phyloP scores from a whole-genome alignment of 1,140 invertebrate genomes.

The Penaeus chinensis region DNA sequence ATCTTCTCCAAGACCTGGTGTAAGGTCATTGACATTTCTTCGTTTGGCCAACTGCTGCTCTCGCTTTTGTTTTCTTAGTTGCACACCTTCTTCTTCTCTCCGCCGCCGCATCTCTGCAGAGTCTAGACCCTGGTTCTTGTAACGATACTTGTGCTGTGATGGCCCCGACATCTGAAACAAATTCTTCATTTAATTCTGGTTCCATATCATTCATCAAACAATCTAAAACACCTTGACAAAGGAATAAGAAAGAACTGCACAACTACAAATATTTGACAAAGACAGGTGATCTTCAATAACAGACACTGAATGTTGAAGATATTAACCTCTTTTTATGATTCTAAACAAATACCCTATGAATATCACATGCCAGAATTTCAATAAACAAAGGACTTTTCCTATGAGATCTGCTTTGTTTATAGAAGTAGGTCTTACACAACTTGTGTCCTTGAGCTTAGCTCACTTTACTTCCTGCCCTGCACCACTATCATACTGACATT shows the following conservation, averaged over 20 bases:
- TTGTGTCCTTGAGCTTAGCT: no score
- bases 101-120: constrained; percentile 90
- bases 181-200: not conserved
- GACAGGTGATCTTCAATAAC: no score
- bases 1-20: constrained; percentile 57
- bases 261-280: no score
- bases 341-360: no score
- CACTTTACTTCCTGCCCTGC: no score
- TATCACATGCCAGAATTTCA: no score
- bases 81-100: constrained; percentile 95
- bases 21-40: constrained; percentile 79
- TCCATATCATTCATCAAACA: not conserved
- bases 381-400: no score
- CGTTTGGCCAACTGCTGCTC: constrained; percentile 93
- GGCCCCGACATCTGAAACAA: constrained; percentile 55
- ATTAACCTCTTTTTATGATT: no score
- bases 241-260: not conserved
- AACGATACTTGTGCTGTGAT: constrained; percentile 84
- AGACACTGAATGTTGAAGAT: no score
- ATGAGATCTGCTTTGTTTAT: no score
- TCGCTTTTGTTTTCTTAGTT: constrained; percentile 93
- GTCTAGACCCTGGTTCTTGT: constrained; percentile 94
- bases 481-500: no score
- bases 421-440: no score
- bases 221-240: not conserved